These are phyloP conservation scores for Macroteleia sp. DNA, from an alignment of 2,888 invertebrate genomes.

Conservation along the genomic window DNA sequence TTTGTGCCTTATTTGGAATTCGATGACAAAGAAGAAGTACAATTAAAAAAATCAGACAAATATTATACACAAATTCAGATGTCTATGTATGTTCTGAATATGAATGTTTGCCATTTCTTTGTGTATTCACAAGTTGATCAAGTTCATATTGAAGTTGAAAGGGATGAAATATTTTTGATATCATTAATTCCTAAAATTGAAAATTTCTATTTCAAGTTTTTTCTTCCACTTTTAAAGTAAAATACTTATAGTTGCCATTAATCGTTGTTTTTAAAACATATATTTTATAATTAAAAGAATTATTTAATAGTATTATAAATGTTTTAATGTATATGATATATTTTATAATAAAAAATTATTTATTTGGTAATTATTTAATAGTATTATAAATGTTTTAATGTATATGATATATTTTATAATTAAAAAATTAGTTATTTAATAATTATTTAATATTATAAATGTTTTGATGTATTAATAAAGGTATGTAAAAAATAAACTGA, in stretches of 20 bases:
- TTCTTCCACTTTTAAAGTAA: not conserved
- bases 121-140: slow-evolving; percentile 1
- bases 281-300: too few species aligned
- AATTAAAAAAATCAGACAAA: slow-evolving; percentile 11
- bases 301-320: too few species aligned
- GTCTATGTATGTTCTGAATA: slow-evolving; percentile 7
- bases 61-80: slow-evolving; percentile 29
- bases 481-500: not conserved
- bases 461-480: not conserved
- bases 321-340: not conserved
- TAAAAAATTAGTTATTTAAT: too few species aligned
- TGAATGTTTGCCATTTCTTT: slow-evolving; percentile 14
- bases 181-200: slow-evolving; percentile 42
- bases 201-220: slow-evolving; percentile 34
- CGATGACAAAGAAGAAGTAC: not conserved
- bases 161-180: slow-evolving; percentile 28
- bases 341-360: not conserved
- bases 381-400: too few species aligned
- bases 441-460: too few species aligned
- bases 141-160: slow-evolving; percentile 1
- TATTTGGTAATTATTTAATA: too few species aligned
- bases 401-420: too few species aligned
- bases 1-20: slow-evolving; percentile 13
- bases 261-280: too few species aligned
- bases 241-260: too few species aligned